Evolutionary conservation across 2,113 vertebrate species (phyloP).

Genomic region (Callopanchax toddi): DNA sequence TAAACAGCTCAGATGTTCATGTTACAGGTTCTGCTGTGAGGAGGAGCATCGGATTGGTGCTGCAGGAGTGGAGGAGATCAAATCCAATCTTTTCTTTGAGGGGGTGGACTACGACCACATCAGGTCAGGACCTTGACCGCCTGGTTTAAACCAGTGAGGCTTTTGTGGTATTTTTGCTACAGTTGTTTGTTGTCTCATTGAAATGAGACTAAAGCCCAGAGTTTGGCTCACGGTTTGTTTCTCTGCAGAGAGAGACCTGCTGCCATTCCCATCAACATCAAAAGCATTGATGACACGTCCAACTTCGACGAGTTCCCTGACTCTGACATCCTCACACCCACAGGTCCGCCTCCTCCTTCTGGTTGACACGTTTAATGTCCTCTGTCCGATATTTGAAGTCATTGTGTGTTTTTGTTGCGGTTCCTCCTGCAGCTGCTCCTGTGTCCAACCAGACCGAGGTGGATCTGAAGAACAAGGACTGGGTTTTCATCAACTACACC

Average conservation of each 20-base stretch:
- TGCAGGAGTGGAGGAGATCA: conserved; percentile 92
- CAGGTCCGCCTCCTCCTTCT: conserved; percentile 75
- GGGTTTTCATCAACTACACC: conserved; percentile 99
- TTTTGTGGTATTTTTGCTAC: too few relatives aligned
- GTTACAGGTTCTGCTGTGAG: conserved; percentile 95
- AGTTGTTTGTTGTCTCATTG: too few relatives aligned
- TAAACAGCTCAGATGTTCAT: too few relatives aligned
- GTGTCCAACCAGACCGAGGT: conserved; percentile 90
- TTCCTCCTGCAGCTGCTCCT: conserved; percentile 28
- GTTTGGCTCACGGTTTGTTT: not conserved
- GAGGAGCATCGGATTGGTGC: conserved; percentile 94
- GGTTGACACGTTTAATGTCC: not conserved
- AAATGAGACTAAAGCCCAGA: too few relatives aligned
- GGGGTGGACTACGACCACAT: conserved; percentile 99
- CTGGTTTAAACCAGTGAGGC: too few relatives aligned
- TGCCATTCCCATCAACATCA: conserved; percentile 97
- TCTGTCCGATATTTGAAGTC: not conserved
- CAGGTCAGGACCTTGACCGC: conserved; percentile 86
- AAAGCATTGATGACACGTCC: conserved; percentile 99
- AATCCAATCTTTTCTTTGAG: conserved; percentile 96
- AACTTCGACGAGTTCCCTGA: conserved; percentile 99
- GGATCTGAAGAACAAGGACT: conserved; percentile 98
- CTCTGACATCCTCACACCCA: conserved; percentile 95
- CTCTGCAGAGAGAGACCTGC: conserved; percentile 91
- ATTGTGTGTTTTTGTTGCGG: not conserved